Evolutionary conservation across 2,888 invertebrate genomes (phyloP).

Genomic region (Malachius bipustulatus): DNA sequence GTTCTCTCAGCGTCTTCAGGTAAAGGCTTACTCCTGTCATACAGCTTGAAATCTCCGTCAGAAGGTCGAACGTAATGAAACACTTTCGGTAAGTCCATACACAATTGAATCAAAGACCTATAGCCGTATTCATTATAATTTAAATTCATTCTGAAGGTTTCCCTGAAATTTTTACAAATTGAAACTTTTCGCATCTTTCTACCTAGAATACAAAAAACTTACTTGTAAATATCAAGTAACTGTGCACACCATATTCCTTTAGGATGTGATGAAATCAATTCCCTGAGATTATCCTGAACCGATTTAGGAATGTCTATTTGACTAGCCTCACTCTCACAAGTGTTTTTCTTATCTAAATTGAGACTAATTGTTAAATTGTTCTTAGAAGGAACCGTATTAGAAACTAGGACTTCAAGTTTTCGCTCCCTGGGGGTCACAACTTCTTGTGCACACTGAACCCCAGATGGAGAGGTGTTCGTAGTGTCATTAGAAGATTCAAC

Average conservation of each 20-base stretch:
- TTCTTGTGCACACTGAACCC: too few relatives aligned
- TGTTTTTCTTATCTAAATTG: too few relatives aligned
- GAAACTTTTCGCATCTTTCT: too few relatives aligned
- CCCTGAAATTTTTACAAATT: too few relatives aligned
- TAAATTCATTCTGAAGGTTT: constrained; percentile 24
- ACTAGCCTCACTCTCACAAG: too few relatives aligned
- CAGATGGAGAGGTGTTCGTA: too few relatives aligned
- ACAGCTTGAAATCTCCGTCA: constrained; percentile 32
- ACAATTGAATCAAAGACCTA: constrained; percentile 28
- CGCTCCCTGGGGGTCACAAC: too few relatives aligned
- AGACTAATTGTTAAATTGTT: too few relatives aligned
- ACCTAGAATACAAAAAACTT: too few relatives aligned
- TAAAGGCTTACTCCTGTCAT: constrained; percentile 26
- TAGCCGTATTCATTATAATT: constrained; percentile 28
- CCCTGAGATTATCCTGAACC: constrained; percentile 26
- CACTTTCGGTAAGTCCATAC: constrained; percentile 25
- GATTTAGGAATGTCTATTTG: constrained; percentile 23
- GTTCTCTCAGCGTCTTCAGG: constrained; percentile 14
- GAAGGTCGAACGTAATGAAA: constrained; percentile 27
- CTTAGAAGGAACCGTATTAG: too few relatives aligned
- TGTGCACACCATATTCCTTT: constrained; percentile 41
- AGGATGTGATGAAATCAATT: constrained; percentile 32
- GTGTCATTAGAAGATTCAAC: too few relatives aligned
- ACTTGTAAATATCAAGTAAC: constrained; percentile 37
- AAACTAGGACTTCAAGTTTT: too few relatives aligned